Base-by-base conservation (phyloP, 2,888 invertebrate species). In the Furcula furcula region DNA sequence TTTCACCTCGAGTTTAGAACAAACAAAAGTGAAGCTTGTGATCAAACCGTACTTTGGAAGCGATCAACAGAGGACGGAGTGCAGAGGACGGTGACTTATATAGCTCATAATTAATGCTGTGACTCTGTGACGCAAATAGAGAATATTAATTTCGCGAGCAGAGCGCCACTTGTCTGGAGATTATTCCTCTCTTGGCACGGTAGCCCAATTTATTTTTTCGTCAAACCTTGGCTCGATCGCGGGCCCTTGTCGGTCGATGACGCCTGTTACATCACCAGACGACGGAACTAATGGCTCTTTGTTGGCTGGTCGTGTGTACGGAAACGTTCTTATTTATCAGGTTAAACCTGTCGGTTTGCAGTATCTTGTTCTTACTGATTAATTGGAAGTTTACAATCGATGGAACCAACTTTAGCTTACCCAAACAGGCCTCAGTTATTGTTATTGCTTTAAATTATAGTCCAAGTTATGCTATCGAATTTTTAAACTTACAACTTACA, bases 161-260 rank as follows among this genome's bases (percentile, higher is more conserved):
- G 29, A n/a, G n/a, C n/a, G n/a, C n/a, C 7, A 22, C 10, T 36
- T 31, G 12, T 36, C 38, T 35, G 23, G 18, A 40, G 11, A 34
- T 31, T 25, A 31, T 22, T 34, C 34, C 33, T 34, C 35, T 31
- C 38, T 35, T 47, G 51, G 47, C 36, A 37, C 26, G 34, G 19
- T 46, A 36, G 40, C 39, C 43, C 35, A 48, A 55, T 51, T 48
- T 26, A 29, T 39, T 54, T 54, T 54, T 50, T 57, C n/a, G 46
- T 50, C 38, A 7, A 28, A 41, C 56, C 52, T 61, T 57, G 62
- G 37, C 36, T 37, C 25, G 34, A 32, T 39, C 32, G 28, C 14
- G 13, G 41, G 46, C 51, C 54, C 47, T 56, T 47, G 46, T 32
- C 44, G 54, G 54, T 52, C 48, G 35, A 48, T 55, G 50, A 39